phyloP scores from a whole-genome alignment of 2,113 vertebrate species.

The Oreochromis spilurus region DNA sequence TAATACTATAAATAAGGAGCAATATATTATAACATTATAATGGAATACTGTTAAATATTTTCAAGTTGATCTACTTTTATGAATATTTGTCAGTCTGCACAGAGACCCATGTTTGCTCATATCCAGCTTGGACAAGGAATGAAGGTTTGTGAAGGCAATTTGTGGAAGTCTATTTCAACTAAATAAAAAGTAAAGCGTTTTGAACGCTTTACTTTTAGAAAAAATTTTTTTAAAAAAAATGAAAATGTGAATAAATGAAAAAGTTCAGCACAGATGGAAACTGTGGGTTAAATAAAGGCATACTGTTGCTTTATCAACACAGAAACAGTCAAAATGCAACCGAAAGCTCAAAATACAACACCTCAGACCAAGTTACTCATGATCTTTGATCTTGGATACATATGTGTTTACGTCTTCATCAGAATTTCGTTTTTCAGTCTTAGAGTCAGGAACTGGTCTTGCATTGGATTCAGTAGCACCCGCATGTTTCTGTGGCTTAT shows the following conservation, averaged over 20 bases:
- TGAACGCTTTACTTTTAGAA: neutral
- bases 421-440: neutral
- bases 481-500: neutral
- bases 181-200: neutral
- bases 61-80: neutral
- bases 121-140: neutral
- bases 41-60: neutral
- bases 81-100: neutral
- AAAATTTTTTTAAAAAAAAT: neutral
- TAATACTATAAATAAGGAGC: neutral
- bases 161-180: neutral
- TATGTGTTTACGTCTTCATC: neutral
- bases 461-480: neutral
- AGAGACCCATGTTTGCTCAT: neutral
- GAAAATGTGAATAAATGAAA: neutral
- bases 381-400: neutral
- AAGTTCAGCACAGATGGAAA: neutral
- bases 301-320: neutral
- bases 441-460: neutral
- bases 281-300: neutral
- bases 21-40: neutral
- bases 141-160: neutral
- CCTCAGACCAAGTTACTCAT: neutral
- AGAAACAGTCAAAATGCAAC: neutral
- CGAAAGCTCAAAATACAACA: neutral